Conservation (phyloP, 2,888 invertebrate species). For the Hirudinaria manillensis region DNA sequence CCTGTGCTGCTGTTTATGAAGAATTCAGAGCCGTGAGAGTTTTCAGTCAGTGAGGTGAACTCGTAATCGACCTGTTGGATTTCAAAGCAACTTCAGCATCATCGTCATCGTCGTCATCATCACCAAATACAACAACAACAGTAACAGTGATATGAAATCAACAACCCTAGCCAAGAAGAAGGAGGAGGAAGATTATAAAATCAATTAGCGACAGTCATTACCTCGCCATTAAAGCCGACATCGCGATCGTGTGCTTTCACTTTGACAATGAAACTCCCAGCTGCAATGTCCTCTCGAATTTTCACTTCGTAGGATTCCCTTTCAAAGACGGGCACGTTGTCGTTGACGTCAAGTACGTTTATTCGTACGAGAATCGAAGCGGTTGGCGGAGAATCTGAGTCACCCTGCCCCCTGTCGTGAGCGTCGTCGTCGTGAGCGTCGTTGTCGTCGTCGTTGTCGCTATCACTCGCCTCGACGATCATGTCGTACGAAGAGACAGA, state of each 20-base stretch:
- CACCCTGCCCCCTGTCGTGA: constrained; percentile 19
- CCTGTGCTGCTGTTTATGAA: constrained; percentile 36
- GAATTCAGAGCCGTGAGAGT: constrained; percentile 35
- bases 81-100: constrained; percentile 17
- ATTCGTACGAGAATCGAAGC: constrained; percentile 32
- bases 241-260: constrained; percentile 40
- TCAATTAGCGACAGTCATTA: constrained; percentile 31
- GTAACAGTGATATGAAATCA: no score
- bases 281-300: constrained; percentile 36
- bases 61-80: constrained; percentile 36
- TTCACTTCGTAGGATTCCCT: constrained; percentile 32
- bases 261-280: constrained; percentile 30
- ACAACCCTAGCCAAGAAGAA: no score
- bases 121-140: not conserved
- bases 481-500: constrained; percentile 33
- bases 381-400: constrained; percentile 20
- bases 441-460: constrained; percentile 14
- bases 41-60: constrained; percentile 35
- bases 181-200: no score
- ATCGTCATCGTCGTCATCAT: not conserved
- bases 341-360: constrained; percentile 33
- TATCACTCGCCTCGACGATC: constrained; percentile 37
- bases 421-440: not conserved
- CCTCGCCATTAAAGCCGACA: constrained; percentile 38
- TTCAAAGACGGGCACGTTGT: constrained; percentile 32